Evolutionary conservation across 1,140 invertebrate species (phyloP), one percentile per base, ranked within the genome.

Genomic region (Popillia japonica): DNA sequence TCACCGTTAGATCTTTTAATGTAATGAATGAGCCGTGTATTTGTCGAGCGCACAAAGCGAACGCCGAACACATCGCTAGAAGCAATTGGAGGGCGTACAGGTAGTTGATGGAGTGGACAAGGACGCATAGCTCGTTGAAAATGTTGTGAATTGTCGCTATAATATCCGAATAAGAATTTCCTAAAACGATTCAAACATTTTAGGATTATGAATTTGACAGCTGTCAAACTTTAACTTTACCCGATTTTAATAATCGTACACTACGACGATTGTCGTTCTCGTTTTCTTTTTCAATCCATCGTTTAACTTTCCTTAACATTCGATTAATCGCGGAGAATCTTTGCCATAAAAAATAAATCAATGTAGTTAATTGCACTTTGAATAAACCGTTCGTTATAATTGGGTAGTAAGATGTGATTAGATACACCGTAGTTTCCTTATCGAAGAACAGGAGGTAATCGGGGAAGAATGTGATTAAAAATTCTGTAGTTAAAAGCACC

Each of bases 71-170:
- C 34, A 42, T 40, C 14, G 40, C 40, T n/a, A 73, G 20, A 40
- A 73, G 34, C 27, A 73, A 20, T 8, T 40, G 72, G 4, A 41
- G 14, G 4, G 23, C 72, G 40, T 73, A 73, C 3, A 73, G 72
- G 20, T 40, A 73, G n/a, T 73, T 73, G 34, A 73, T 42, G n/a
- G 20, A 10, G 34, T 14, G 0, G 6, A 40, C 14, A 6, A 73
- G 27, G 8, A 40, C 34, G 72, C 72, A 73, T 9, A 73, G 40
- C 14, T 73, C 34, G 40, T 73, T 73, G n/a, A 40, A 42, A 73
- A 73, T 27, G 3, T 73, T 73, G n/a, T 73, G 72, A 34, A 41
- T 73, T 20, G 61, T 64, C 20, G 61, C 61, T 64, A 64, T 2
- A 11, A 64, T 11, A 9, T 64, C 20, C 3, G 17, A 8, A 17